These are phyloP conservation scores for Phasia obesa DNA, from an alignment of 2,888 invertebrate genomes.

Conservation along the genomic window DNA sequence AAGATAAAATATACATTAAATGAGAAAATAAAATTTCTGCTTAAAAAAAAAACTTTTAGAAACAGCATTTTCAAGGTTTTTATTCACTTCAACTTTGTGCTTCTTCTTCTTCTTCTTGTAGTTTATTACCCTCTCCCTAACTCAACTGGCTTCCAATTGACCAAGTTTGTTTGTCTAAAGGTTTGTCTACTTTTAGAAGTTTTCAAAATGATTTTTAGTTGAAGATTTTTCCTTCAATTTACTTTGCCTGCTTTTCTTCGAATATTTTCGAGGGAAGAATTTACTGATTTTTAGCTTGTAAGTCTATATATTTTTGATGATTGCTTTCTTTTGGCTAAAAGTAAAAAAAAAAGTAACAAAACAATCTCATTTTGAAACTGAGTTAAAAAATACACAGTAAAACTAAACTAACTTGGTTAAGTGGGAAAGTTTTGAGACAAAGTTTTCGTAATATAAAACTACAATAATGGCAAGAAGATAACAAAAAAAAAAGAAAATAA, in stretches of 20 bases:
- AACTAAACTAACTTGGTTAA: slow-evolving; percentile 61
- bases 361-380: not conserved
- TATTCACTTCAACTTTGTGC: not conserved
- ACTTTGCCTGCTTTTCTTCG: not conserved
- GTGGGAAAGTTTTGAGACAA: slow-evolving; percentile 64
- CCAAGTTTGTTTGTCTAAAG: not conserved
- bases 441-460: slow-evolving; percentile 57
- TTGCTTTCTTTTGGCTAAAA: slow-evolving; percentile 19
- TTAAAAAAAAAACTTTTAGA: too few relatives aligned
- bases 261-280: slow-evolving; percentile 44
- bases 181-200: slow-evolving; percentile 20
- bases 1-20: not conserved
- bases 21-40: not conserved
- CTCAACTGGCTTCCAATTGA: not conserved
- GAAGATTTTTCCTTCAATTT: not conserved
- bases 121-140: too few relatives aligned
- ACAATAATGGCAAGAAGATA: slow-evolving; percentile 39
- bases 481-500: not conserved
- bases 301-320: slow-evolving; percentile 46
- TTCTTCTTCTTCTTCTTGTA: not conserved
- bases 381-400: slow-evolving; percentile 4
- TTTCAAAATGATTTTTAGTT: not conserved
- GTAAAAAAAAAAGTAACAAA: not conserved
- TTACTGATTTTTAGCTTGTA: slow-evolving; percentile 26
- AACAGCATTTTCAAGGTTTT: slow-evolving; percentile 10